Base-by-base conservation (phyloP, 2,113 vertebrate genomes). In the Electrona antarctica region DNA sequence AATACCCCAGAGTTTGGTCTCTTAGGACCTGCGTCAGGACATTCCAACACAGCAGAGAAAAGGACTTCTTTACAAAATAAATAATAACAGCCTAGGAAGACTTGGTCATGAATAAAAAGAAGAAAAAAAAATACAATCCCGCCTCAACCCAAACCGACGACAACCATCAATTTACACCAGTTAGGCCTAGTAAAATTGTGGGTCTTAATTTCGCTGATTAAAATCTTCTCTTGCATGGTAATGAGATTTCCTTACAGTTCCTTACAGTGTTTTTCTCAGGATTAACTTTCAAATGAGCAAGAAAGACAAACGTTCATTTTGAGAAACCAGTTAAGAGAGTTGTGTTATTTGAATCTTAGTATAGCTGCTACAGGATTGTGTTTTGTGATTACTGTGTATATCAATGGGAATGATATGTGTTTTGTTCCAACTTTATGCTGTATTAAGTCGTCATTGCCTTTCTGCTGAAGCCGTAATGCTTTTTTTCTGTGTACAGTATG, bases 121-220 rank as follows among this genome's bases (percentile, higher is more conserved):
- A 21, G 21, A 21, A 21, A 21, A 21, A 21, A 21, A 21, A 21
- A 61, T 61, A 6, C 11, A 52, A 52, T 59, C 7, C 6, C 56
- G 21, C 41, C 15, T 47, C 46, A 69, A 69, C n/a, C 67, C 67
- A 60, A 50, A 60, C 57, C 13, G 14, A 15, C 67, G 9, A 60
- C 67, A 69, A 60, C 56, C 47, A 60, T 49, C 54, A 50, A 69
- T 49, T 60, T 54, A 60, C 67, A 60, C 14, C 21, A 48, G 50
- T 33, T 60, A 28, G 55, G 33, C 2, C 21, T 21, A 21, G 21
- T 21, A 21, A 33, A 69, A 59, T 41, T 50, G 21, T 60, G 15
- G 67, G 64, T 55, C 33, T 66, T 8, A n/a, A 54, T 55, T 55
- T 66, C 13, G 45, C 48, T 11, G 11, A 65, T 28, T 10, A 45